phyloP scores from a whole-genome alignment of 2,888 invertebrate species.

The Clivina fossor region DNA sequence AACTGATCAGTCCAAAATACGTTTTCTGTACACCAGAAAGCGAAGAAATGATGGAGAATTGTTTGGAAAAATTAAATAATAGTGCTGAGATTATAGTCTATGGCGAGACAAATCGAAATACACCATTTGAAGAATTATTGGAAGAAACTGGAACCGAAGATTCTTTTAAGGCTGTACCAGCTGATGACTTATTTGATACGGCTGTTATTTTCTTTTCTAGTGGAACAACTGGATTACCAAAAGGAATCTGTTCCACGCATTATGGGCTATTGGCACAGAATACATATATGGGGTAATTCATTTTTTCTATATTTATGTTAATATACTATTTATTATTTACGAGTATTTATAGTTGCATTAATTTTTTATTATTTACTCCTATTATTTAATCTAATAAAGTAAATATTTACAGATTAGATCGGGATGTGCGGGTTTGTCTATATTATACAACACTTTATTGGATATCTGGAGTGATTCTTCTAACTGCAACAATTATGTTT shows the following conservation, averaged over 20 bases:
- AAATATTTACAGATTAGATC: background rate
- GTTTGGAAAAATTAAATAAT: constrained; percentile 29
- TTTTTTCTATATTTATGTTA: background rate
- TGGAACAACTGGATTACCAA: constrained; percentile 47
- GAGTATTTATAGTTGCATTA: no score
- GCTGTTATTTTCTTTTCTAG: constrained; percentile 47
- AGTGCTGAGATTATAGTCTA: constrained; percentile 39
- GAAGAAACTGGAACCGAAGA: constrained; percentile 37
- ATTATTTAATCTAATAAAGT: background rate
- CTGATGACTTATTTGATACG: constrained; percentile 39
- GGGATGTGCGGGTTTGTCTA: constrained; percentile 12
- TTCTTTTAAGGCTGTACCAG: constrained; percentile 40
- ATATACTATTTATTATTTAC: no score
- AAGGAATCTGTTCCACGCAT: constrained; percentile 46
- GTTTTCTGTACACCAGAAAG: constrained; percentile 39
- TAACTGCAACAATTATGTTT: background rate
- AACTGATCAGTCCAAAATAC: constrained; percentile 39
- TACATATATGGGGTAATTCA: constrained; percentile 6
- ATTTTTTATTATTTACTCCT: background rate
- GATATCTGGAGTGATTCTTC: constrained; percentile 14
- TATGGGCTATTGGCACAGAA: constrained; percentile 19
- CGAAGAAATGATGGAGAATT: constrained; percentile 36
- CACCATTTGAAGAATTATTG: constrained; percentile 37
- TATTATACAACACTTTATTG: constrained; percentile 31
- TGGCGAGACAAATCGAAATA: constrained; percentile 31